Evolutionary conservation across 2,113 vertebrate genomes (phyloP).

Genomic region (Zeus faber): DNA sequence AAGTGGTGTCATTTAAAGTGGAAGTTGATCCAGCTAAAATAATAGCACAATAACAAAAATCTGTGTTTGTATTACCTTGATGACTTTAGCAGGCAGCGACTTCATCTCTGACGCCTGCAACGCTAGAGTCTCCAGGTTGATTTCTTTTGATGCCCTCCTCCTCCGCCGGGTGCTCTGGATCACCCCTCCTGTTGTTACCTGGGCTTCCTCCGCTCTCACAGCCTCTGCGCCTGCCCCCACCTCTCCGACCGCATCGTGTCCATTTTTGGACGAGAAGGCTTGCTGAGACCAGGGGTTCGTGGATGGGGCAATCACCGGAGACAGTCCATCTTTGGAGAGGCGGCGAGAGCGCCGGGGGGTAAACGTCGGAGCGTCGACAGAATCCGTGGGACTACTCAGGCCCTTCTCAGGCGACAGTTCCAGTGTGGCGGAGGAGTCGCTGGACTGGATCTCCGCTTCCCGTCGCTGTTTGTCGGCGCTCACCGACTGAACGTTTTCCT

Average conservation of each 20-base stretch:
- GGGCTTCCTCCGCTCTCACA: slow-evolving; percentile 57
- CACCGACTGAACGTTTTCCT: slow-evolving; percentile 62
- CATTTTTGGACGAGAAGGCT: slow-evolving; percentile 34
- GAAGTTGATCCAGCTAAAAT: neutral
- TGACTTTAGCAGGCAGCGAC: slow-evolving; percentile 73
- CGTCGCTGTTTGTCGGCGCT: slow-evolving; percentile 51
- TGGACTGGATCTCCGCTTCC: slow-evolving; percentile 49
- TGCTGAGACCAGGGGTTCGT: slow-evolving; percentile 13
- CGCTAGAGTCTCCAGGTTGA: slow-evolving; percentile 92
- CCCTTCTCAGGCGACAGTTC: slow-evolving; percentile 77
- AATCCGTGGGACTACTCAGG: slow-evolving; percentile 66
- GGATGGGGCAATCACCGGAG: slow-evolving; percentile 59
- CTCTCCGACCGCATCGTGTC: slow-evolving; percentile 50
- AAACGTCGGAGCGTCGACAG: slow-evolving; percentile 58
- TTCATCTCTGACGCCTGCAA: slow-evolving; percentile 94
- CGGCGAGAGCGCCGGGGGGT: slow-evolving; percentile 88
- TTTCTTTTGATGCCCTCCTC: slow-evolving; percentile 89
- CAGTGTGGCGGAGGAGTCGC: slow-evolving; percentile 55
- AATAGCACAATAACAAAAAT: neutral
- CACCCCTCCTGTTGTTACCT: slow-evolving; percentile 78
- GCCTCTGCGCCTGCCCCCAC: slow-evolving; percentile 38
- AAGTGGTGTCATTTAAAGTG: neutral
- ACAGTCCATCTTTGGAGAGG: slow-evolving; percentile 90
- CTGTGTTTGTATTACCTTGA: slow-evolving; percentile 56
- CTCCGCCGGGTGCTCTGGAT: slow-evolving; percentile 86